A percentile compares a stretch with the other conserved stretches of the same genome.
These are phyloP conservation scores for Rhysida immarginata DNA, from an alignment of 1,140 invertebrate species.

Conservation along the genomic window DNA sequence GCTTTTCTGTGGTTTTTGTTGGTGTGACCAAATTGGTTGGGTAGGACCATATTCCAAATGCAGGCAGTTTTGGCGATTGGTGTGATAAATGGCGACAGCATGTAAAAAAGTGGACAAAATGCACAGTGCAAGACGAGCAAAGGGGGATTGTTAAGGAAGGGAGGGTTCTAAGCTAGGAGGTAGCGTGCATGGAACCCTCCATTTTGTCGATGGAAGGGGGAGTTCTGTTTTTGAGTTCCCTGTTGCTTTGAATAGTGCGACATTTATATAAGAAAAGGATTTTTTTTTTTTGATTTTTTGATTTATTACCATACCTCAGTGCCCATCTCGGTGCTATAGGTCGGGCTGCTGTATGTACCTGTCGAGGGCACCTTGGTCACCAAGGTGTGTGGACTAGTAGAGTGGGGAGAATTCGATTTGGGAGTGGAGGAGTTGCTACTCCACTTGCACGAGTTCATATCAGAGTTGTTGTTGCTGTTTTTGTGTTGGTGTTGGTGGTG, in stretches of 20 bases:
- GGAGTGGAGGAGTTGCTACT: neutral
- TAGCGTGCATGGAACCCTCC: too few species aligned
- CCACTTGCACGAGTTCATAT: conserved; percentile 6
- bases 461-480: neutral
- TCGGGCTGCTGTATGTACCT: neutral
- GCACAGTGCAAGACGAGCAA: neutral
- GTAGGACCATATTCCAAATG: too few species aligned
- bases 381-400: conserved; percentile 7
- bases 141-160: neutral
- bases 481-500: neutral
- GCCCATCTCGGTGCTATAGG: conserved; percentile 11
- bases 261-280: neutral
- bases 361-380: neutral
- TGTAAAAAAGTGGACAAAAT: too few species aligned
- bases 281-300: neutral
- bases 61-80: too few species aligned
- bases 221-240: too few species aligned
- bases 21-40: too few species aligned
- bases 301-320: conserved; percentile 8
- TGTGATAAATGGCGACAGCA: too few species aligned
- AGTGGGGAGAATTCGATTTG: neutral
- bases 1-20: too few species aligned
- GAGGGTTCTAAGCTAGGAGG: neutral
- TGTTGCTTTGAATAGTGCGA: neutral
- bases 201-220: too few species aligned